Conservation (phyloP, 2,797 vertebrate species). For the Brachyalestes nurse region DNA sequence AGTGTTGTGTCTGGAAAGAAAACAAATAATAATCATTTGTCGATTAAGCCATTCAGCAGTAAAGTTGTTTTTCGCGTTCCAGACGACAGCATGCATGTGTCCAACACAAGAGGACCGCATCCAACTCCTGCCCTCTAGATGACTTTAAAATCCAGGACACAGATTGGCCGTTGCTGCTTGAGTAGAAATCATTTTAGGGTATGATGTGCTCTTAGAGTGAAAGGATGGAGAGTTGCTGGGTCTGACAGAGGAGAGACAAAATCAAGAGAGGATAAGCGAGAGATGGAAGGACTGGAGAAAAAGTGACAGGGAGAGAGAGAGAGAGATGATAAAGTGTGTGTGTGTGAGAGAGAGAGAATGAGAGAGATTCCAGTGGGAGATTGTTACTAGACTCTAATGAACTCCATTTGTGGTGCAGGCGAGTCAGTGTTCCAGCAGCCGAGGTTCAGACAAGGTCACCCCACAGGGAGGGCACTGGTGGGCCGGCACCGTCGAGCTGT, state of each 20-base stretch:
- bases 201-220: background rate
- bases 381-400: constrained; percentile 53
- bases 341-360: background rate
- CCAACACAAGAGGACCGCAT: background rate
- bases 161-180: background rate
- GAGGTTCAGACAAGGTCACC: constrained; percentile 48
- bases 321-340: background rate
- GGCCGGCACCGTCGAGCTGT: constrained; percentile 16
- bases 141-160: constrained; percentile 8
- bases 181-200: constrained; percentile 26
- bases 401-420: constrained; percentile 43
- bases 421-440: constrained; percentile 36
- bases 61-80: background rate
- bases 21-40: background rate
- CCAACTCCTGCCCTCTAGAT: constrained; percentile 7
- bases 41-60: background rate
- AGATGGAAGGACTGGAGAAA: background rate
- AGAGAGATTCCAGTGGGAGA: constrained; percentile 42
- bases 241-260: background rate
- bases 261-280: background rate
- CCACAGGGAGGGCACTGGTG: constrained; percentile 5
- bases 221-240: background rate
- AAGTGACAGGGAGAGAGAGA: background rate
- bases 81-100: constrained; percentile 1
- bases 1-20: background rate